Percentiles rank a stretch among this genome's conserved stretches.
These are phyloP conservation scores for Emydura subglobosa DNA, from an alignment of 2,113 vertebrate species.

Conservation along the genomic window DNA sequence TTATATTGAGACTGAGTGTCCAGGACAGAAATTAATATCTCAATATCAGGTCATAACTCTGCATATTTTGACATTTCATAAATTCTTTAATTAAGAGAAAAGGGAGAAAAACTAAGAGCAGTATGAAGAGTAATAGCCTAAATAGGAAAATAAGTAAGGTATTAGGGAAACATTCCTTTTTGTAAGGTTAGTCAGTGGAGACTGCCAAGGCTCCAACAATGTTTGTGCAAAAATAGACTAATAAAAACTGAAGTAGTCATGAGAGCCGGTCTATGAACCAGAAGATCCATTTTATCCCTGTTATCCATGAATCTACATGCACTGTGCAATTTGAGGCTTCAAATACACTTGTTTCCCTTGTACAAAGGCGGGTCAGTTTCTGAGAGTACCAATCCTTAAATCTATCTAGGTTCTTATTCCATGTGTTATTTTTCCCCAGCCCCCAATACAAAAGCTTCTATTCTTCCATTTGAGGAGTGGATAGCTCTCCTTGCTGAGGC, in stretches of 20 bases:
- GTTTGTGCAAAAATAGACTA: neutral
- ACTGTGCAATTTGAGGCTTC: neutral
- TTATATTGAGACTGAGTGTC: neutral
- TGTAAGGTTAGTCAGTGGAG: neutral
- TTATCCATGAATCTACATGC: neutral
- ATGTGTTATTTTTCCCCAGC: neutral
- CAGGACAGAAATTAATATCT: neutral
- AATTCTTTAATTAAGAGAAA: neutral
- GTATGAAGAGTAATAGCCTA: neutral
- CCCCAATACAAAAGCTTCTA: neutral
- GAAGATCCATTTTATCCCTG: neutral
- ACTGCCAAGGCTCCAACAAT: neutral
- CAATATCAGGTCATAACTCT: neutral
- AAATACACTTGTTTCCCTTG: neutral
- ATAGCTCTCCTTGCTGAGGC: neutral
- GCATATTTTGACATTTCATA: neutral
- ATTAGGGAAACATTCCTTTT: accelerated
- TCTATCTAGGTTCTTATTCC: neutral
- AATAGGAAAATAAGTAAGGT: neutral
- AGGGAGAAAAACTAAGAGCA: neutral
- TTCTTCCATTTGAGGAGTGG: neutral
- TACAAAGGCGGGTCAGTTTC: neutral
- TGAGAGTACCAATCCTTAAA: neutral
- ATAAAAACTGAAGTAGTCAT: neutral
- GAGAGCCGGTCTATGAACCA: neutral